phyloP scores from a whole-genome alignment of 92 coral and sea anemone genomes.

The Bergia sp. region DNA sequence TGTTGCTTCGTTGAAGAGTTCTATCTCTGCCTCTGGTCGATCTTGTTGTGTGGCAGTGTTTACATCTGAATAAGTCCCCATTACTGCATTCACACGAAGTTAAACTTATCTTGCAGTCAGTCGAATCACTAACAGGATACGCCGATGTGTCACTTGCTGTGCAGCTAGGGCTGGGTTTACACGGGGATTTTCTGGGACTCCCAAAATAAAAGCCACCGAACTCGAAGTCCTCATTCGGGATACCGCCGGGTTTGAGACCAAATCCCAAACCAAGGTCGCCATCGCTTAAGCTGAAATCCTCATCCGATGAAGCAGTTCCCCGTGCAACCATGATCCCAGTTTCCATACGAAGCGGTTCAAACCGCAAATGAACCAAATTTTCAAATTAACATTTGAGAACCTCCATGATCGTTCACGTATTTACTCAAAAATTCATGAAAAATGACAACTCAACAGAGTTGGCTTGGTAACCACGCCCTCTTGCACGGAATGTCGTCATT shows the following conservation, averaged over 20 bases:
- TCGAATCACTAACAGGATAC: neutral
- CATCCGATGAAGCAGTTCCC: slow-evolving; percentile 57
- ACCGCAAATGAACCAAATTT: slow-evolving; percentile 3
- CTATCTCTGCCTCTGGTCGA: slow-evolving; percentile 21
- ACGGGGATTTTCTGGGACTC: slow-evolving; percentile 29
- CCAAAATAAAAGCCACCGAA: slow-evolving; percentile 42
- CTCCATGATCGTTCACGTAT: neutral
- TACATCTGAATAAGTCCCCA: neutral
- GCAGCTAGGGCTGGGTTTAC: slow-evolving; percentile 33
- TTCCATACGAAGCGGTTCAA: slow-evolving; percentile 43
- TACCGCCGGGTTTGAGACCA: slow-evolving; percentile 85
- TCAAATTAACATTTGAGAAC: neutral
- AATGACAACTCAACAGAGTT: slow-evolving; percentile 31
- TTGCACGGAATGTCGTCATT: slow-evolving; percentile 34
- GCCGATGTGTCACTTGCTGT: neutral
- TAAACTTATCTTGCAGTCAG: slow-evolving; percentile 16
- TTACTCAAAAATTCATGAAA: slow-evolving; percentile 9
- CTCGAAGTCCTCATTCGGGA: slow-evolving; percentile 59
- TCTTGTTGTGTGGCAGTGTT: neutral
- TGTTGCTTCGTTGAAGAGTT: slow-evolving; percentile 56
- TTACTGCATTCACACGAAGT: neutral
- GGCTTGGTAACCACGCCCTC: slow-evolving; percentile 37
- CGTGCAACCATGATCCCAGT: slow-evolving; percentile 43
- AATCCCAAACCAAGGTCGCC: slow-evolving; percentile 85
- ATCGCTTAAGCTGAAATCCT: slow-evolving; percentile 47